Evolutionary conservation across 2,113 vertebrate species (phyloP).

Genomic region (Murina feae): DNA sequence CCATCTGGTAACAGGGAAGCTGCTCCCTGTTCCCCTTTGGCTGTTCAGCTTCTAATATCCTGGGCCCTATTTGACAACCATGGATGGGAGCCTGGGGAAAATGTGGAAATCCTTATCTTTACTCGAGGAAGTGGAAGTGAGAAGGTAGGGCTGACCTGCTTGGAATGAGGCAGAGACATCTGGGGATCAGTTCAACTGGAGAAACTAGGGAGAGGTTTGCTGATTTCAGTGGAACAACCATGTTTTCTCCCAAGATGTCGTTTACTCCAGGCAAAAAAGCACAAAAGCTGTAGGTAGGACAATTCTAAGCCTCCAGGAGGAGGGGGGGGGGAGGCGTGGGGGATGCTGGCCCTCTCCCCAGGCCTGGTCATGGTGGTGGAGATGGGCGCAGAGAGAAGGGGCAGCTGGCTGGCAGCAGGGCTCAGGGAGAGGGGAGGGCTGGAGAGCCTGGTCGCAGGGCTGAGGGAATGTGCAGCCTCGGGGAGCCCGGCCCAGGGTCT

Average conservation of each 20-base stretch:
- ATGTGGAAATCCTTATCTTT: background rate
- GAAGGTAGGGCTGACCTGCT: background rate
- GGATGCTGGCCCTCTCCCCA: background rate
- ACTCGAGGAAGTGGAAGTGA: background rate
- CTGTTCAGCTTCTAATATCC: background rate
- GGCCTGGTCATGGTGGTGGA: background rate
- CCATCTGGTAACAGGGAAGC: background rate
- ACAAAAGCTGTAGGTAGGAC: background rate
- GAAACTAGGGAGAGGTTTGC: background rate
- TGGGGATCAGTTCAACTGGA: background rate
- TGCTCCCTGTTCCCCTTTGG: background rate
- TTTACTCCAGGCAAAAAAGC: background rate
- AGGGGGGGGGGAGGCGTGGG: too few relatives aligned
- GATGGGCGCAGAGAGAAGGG: background rate
- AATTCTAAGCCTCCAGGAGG: background rate
- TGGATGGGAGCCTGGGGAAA: background rate
- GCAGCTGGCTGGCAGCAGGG: background rate
- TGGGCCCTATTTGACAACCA: background rate
- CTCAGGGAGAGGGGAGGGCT: background rate
- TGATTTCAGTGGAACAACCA: background rate
- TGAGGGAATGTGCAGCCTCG: background rate
- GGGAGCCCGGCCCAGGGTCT: background rate
- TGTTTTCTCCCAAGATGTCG: background rate
- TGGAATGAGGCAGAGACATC: background rate
- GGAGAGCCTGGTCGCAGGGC: rapidly evolving